Base-by-base conservation (phyloP, 1,140 invertebrate genomes). In the Drosophila saltans region DNA sequence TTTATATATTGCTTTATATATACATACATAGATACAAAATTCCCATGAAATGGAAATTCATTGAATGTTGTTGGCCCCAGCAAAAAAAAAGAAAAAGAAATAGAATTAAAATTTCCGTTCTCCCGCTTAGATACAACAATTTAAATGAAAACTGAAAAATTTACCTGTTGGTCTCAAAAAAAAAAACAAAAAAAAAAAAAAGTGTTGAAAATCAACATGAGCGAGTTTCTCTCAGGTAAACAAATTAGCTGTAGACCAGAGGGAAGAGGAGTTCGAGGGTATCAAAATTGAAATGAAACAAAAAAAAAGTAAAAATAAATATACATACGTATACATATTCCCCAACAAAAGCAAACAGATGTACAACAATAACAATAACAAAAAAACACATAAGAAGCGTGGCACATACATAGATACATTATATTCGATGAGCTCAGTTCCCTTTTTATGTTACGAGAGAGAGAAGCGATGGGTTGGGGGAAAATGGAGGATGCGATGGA, bases 341-440 rank as follows among this genome's bases (percentile, higher is more conserved):
- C 60, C 57, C 74, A 75, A 76, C 65, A 78, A 78, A 81, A 71
- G 45, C 79, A 79, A 81, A 70, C 83, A 86, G 69, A 82, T 82
- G 69, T 73, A 69, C 16, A 81, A 64, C 58, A 63, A 77, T 55
- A 61, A 72, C 63, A 66, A 16, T 45, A 66, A 45, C 8, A 36
- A 43, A 43, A 43, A 43, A 61, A 64, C 11, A 40, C 57, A 61
- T 36, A 71, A 64, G 60, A 40, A 62, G 63, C 72, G 75, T 75
- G 66, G 58, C 71, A 33, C 6, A 6, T 16, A 76, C 69, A 59
- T 62, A 78, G 78, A 81, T 61, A 69, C 52, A 66, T 66, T 68
- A 66, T 72, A 70, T 75, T 85, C 82, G 81, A 81, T 86, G 81
- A 84, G 82, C 78, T 85, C 82, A 81, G 82, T 81, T 77, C 65